Percentiles rank a stretch among this genome's conserved stretches.
Conservation (phyloP, 2,888 invertebrate genomes). For the Athalia rosae region DNA sequence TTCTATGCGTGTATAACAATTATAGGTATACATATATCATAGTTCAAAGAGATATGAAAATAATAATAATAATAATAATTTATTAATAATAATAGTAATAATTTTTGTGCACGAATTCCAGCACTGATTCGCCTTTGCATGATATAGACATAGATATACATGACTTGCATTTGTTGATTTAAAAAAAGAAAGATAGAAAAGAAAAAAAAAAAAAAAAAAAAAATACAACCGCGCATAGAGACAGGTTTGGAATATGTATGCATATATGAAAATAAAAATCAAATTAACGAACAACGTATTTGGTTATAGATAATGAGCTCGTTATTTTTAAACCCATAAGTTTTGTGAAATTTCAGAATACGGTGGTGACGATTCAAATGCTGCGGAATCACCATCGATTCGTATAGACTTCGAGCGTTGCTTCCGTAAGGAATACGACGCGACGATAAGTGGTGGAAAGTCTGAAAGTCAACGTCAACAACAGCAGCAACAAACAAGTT, state of each 20-base stretch:
- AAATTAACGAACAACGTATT: neutral
- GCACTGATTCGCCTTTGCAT: no score
- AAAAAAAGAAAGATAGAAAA: neutral
- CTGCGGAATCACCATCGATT: slow-evolving; percentile 66
- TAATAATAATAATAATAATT: no score
- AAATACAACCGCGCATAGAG: slow-evolving; percentile 4
- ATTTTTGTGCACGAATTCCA: no score
- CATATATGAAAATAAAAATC: no score
- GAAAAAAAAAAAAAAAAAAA: neutral
- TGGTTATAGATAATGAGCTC: neutral
- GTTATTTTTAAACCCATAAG: slow-evolving; percentile 46
- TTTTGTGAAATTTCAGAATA: slow-evolving; percentile 68
- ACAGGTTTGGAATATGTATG: neutral
- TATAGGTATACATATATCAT: slow-evolving; percentile 5
- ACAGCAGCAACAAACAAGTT: slow-evolving; percentile 49
- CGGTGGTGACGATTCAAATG: slow-evolving; percentile 56
- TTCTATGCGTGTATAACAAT: neutral
- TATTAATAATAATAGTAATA: no score
- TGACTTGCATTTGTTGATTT: no score
- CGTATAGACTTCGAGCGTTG: slow-evolving; percentile 75
- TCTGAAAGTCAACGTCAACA: neutral
- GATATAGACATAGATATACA: no score
- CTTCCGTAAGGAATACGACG: slow-evolving; percentile 75
- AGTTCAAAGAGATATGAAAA: neutral
- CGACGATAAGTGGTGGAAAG: slow-evolving; percentile 65